These are phyloP conservation scores for Trisateles emortualis DNA, from an alignment of 2,888 invertebrate genomes.

Conservation along the genomic window DNA sequence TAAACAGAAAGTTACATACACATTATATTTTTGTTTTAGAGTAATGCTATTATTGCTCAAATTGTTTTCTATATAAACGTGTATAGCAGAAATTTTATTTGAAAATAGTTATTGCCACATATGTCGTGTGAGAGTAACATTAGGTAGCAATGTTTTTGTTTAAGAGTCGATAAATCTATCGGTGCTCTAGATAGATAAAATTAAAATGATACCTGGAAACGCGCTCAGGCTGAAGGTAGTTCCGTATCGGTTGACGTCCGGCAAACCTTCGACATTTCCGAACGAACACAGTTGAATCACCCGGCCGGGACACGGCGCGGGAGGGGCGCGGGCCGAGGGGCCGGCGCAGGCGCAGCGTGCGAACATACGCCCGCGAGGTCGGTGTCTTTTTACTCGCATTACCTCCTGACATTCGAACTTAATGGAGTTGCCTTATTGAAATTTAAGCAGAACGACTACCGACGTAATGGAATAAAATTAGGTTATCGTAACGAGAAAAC, in stretches of 20 bases:
- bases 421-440: constrained; percentile 82
- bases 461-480: constrained; percentile 81
- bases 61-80: background rate
- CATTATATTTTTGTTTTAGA: background rate
- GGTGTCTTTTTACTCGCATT: constrained; percentile 80
- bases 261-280: constrained; percentile 85
- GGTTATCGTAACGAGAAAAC: constrained; percentile 85
- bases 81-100: background rate
- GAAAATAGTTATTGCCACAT: background rate
- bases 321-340: constrained; percentile 20
- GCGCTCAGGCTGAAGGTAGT: constrained; percentile 79
- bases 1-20: background rate
- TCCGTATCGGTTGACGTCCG: constrained; percentile 83
- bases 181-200: constrained; percentile 61
- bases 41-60: background rate
- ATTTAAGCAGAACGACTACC: constrained; percentile 79
- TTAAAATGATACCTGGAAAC: constrained; percentile 79
- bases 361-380: constrained; percentile 76
- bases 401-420: constrained; percentile 83
- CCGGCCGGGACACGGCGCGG: constrained; percentile 41
- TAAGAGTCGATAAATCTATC: constrained; percentile 38
- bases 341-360: constrained; percentile 57
- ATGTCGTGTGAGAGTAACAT: background rate
- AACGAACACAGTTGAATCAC: constrained; percentile 79
- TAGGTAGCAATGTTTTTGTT: background rate